Evolutionary conservation across 2,113 vertebrate genomes (phyloP).

Genomic region (Tetraodon nigroviridis): DNA sequence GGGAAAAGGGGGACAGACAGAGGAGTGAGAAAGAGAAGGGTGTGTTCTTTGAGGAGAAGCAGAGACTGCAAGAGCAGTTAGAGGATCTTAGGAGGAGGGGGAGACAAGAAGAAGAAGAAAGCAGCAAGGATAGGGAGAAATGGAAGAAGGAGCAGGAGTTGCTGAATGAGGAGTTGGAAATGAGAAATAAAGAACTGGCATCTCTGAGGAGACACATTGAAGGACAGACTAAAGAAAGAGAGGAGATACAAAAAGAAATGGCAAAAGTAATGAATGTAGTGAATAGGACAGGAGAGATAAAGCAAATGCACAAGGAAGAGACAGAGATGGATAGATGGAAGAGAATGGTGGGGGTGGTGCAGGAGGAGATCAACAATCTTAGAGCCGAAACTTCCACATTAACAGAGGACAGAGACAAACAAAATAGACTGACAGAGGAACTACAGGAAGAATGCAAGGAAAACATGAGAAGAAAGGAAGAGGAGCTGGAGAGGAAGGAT

Average conservation of each 20-base stretch:
- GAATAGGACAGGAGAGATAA: conserved; percentile 10
- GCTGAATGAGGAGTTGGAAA: conserved; percentile 45
- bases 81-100: conserved; percentile 39
- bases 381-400: conserved; percentile 11
- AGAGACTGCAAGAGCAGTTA: conserved; percentile 35
- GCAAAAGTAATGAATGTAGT: neutral
- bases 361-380: conserved; percentile 25
- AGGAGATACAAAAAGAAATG: conserved; percentile 25
- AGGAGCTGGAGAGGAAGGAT: conserved; percentile 16
- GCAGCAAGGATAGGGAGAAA: conserved; percentile 41
- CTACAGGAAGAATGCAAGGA: conserved; percentile 7
- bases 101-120: conserved; percentile 36
- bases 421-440: conserved; percentile 3
- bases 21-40: conserved; percentile 27
- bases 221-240: conserved; percentile 10
- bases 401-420: conserved; percentile 1
- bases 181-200: conserved; percentile 45
- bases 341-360: conserved; percentile 4
- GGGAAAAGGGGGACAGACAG: conserved; percentile 30
- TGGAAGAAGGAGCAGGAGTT: conserved; percentile 41
- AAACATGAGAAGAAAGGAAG: conserved; percentile 7
- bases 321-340: conserved; percentile 31
- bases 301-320: neutral
- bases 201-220: conserved; percentile 26
- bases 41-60: conserved; percentile 9